Evolutionary conservation across 2,113 vertebrate genomes (phyloP).

Genomic region (Onychostruthus taczanowskii): DNA sequence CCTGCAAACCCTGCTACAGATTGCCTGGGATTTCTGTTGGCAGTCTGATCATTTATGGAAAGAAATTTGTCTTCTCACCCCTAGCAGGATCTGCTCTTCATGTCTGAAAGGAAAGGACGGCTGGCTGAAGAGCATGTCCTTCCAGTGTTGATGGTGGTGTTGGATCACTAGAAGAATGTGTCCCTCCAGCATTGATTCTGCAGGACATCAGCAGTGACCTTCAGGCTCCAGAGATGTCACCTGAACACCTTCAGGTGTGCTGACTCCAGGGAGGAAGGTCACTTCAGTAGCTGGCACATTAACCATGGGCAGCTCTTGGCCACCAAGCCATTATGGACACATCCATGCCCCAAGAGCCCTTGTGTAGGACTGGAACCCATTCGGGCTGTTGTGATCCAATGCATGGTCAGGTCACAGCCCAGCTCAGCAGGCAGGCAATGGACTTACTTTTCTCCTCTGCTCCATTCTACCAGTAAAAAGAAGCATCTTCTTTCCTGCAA

Average conservation of each 20-base stretch:
- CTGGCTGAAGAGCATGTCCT: neutral
- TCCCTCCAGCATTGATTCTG: neutral
- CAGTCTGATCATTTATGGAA: neutral
- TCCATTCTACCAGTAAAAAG: neutral
- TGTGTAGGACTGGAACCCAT: neutral
- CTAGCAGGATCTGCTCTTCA: neutral
- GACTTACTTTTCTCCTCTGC: neutral
- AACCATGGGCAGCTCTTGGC: neutral
- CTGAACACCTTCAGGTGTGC: neutral
- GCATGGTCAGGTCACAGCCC: neutral
- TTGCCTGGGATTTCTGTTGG: conserved; percentile 6
- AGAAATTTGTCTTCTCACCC: neutral
- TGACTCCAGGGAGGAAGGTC: neutral
- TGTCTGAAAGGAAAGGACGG: neutral
- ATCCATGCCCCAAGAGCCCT: fast-evolving
- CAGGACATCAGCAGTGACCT: neutral
- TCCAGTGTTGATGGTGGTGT: neutral
- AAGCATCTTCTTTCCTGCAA: neutral
- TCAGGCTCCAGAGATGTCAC: neutral
- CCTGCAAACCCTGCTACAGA: neutral
- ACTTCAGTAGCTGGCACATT: neutral
- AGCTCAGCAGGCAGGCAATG: neutral
- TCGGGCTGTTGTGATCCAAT: neutral
- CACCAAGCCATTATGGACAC: fast-evolving
- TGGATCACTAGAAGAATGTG: neutral